phyloP scores from a whole-genome alignment of 2,113 vertebrate species.

The Datnioides undecimradiatus region DNA sequence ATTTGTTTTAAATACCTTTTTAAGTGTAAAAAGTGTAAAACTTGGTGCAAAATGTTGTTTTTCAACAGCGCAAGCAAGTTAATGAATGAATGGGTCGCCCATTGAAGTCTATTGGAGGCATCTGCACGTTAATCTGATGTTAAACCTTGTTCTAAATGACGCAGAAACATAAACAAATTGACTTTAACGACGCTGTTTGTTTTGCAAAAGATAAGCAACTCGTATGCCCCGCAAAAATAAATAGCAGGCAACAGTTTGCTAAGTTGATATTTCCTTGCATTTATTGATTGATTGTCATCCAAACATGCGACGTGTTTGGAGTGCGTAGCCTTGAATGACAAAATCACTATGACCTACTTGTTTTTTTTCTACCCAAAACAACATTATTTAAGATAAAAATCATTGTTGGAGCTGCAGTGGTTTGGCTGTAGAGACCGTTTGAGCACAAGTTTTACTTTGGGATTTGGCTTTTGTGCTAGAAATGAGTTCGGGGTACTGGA shows the following conservation, averaged over 20 bases:
- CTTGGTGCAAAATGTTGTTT: too few relatives aligned
- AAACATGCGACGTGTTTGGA: background rate
- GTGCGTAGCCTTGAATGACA: background rate
- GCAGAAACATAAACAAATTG: too few relatives aligned
- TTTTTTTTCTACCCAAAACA: background rate
- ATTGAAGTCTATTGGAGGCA: too few relatives aligned
- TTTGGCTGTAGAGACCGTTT: background rate
- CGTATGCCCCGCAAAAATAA: too few relatives aligned
- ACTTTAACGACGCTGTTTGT: too few relatives aligned
- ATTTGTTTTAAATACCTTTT: background rate
- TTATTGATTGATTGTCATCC: background rate
- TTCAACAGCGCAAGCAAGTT: too few relatives aligned
- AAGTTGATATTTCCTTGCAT: background rate
- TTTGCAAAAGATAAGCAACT: too few relatives aligned
- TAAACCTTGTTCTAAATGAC: too few relatives aligned
- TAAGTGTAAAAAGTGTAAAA: too few relatives aligned
- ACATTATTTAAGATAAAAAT: background rate
- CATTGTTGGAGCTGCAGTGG: background rate
- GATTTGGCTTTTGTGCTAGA: background rate
- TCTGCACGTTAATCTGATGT: too few relatives aligned
- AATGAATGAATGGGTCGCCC: background rate
- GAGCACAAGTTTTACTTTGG: background rate
- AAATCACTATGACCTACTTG: background rate
- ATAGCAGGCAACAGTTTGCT: too few relatives aligned
- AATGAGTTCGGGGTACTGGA: background rate